Base-by-base conservation (phyloP, 2,797 vertebrate species). In the Anguilla pacifica region DNA sequence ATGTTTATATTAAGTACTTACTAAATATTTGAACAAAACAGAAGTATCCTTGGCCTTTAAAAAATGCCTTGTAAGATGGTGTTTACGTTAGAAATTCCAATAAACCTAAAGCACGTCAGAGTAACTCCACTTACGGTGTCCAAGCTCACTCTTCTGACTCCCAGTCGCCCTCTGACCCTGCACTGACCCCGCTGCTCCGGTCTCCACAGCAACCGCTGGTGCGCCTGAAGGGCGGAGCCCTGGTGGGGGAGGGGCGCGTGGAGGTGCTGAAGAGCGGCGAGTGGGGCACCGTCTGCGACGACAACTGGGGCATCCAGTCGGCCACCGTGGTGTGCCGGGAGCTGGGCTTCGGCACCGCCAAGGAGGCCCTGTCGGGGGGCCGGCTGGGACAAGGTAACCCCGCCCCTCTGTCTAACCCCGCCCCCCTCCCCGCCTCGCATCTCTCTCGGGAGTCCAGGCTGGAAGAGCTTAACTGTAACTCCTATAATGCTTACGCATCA, bases 291-390 rank as follows among this genome's bases (percentile, higher is more conserved):
- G 92, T 99, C 61, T 99, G 98, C 0, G 98, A 99, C 0, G 98
- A 99, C 91, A 96, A 95, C 90, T 99, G 98, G 98, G 96, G 97
- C 93, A 94, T 98, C 82, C 93, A 91, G 89, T 94, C 98, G 0
- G 98, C 98, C 92, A 98, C 97, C 0, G 98, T 99, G 89, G 97
- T 98, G 91, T 99, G 98, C 93, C 93, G 98, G 35, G 98, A 99
- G 93, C 95, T 99, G 91, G 98, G 98, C 7, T 99, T 97, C 0
- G 98, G 98, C 10, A 98, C 96, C 0, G 98, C 98, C 90, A 98
- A 96, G 89, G 98, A 99, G 86, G 98, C 98, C 0, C 87, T 99
- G 87, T 91, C 93, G 0, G 97, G 97, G 0, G 97, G 96, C 0
- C 93, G 94, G 49, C 91, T 99, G 10, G 98, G 98, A 17, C 97